Conservation (phyloP, 2,888 invertebrate species). For the Julus scandinavius region DNA sequence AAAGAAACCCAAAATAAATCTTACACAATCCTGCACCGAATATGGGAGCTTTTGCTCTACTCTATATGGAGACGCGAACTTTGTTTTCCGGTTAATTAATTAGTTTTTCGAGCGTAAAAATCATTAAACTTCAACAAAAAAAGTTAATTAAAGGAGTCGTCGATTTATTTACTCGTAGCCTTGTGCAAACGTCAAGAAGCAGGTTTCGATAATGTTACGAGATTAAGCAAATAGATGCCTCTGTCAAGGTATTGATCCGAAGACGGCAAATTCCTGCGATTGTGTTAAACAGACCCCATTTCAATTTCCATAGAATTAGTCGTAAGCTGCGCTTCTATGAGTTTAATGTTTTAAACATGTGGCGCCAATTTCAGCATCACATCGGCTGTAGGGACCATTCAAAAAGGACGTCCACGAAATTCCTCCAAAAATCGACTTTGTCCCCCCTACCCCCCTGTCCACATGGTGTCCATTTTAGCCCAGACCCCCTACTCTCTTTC, state of each 20-base stretch:
- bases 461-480: too few species aligned
- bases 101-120: constrained; percentile 19
- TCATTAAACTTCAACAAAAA: constrained; percentile 23
- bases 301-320: background rate
- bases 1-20: background rate
- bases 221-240: constrained; percentile 13
- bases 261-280: background rate
- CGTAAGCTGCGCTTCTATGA: background rate
- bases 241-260: constrained; percentile 13
- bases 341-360: background rate
- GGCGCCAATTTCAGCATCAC: background rate
- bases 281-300: constrained; percentile 2
- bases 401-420: too few species aligned
- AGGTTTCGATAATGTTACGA: constrained; percentile 20
- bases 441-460: too few species aligned
- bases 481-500: too few species aligned
- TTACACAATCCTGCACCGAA: background rate
- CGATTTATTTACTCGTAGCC: background rate
- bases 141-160: constrained; percentile 38
- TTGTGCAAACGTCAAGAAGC: constrained; percentile 12
- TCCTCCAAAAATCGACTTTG: too few species aligned
- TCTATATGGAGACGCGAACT: background rate
- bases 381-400: too few species aligned
- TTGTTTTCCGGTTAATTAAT: constrained; percentile 38
- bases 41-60: background rate